Evolutionary conservation across 1,140 invertebrate genomes (phyloP), one percentile per base, ranked within the genome.

Genomic region (Leucophenga varia): DNA sequence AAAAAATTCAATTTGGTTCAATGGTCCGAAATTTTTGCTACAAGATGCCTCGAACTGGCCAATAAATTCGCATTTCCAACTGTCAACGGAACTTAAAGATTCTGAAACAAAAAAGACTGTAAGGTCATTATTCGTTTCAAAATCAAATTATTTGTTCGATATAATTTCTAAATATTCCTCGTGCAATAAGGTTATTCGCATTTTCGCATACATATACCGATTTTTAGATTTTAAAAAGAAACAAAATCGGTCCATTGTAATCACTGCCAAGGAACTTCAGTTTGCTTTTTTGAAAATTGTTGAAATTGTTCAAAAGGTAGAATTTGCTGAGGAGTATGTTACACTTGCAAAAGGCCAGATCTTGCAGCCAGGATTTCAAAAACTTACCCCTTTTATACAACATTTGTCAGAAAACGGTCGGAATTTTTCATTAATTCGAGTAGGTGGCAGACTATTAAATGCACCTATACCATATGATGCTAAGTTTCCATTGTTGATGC

Each of bases 1-100:
- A 6, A 44, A 51, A 9, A 42, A 57, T 10, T 38, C 35, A 22
- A 21, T 73, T 40, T 77, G 75, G 75, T 77, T 67, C 59, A 8
- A 52, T 20, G 73, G 73, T 7, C 37, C 39, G 5, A 22, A 14
- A 21, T 42, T 41, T 14, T 14, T 40, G 13, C 10, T 10, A 20
- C 13, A 35, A 21, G 19, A 21, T 21, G 10, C 10, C 13, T 22
- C 18, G 16, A 21, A 19, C 13, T 41, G 43, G 43, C 43, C 43
- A 25, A 32, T 17, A 6, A 44, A 42, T 18, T 39, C 16, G 14
- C 19, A 39, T 19, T 39, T 39, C 10, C n/a, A 39, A 10, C 20
- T 18, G n/a, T 19, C 10, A 20, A 18, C 16, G 22, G 19, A 19
- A n/a, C 10, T 10, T 18, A 20, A 18, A 39, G 16, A 9, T 16